Percentiles rank a stretch among this genome's conserved stretches.
phyloP scores from a whole-genome alignment of 2,113 vertebrate genomes.

The Caranx melampygus region DNA sequence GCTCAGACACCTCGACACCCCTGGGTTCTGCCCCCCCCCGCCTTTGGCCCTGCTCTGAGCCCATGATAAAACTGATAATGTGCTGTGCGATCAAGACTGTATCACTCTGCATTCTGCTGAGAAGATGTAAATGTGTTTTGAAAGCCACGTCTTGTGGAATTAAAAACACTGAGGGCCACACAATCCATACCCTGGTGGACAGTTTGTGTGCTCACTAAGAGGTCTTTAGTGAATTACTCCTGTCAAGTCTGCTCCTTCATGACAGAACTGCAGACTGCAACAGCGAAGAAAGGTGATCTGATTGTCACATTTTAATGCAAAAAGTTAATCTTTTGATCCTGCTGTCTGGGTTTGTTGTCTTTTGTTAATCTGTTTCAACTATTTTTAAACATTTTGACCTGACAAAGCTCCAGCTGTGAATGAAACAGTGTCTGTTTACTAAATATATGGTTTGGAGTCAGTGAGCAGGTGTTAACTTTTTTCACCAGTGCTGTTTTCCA shows the following conservation, averaged over 20 bases:
- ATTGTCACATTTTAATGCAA: neutral
- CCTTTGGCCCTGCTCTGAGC: neutral
- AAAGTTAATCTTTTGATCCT: neutral
- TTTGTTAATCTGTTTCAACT: neutral
- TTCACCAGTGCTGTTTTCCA: neutral
- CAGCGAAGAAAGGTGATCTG: neutral
- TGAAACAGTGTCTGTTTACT: neutral
- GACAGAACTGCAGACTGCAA: conserved; percentile 5
- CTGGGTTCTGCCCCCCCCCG: conserved; percentile 31
- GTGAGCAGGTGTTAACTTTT: neutral
- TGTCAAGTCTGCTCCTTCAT: neutral
- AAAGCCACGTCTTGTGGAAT: conserved; percentile 16
- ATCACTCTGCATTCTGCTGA: neutral
- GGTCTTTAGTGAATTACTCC: neutral
- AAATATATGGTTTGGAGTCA: neutral
- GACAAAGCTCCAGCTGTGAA: neutral
- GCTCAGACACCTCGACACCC: conserved; percentile 62
- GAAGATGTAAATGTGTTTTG: neutral
- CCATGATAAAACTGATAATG: conserved; percentile 23
- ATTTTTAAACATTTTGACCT: conserved; percentile 7
- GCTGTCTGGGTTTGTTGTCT: neutral
- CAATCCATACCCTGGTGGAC: neutral
- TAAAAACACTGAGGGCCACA: conserved; percentile 13
- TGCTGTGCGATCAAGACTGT: neutral
- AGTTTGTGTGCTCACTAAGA: neutral